These are phyloP conservation scores for Tragelaphus scriptus DNA, from an alignment of 2,113 vertebrate genomes.

Conservation along the genomic window DNA sequence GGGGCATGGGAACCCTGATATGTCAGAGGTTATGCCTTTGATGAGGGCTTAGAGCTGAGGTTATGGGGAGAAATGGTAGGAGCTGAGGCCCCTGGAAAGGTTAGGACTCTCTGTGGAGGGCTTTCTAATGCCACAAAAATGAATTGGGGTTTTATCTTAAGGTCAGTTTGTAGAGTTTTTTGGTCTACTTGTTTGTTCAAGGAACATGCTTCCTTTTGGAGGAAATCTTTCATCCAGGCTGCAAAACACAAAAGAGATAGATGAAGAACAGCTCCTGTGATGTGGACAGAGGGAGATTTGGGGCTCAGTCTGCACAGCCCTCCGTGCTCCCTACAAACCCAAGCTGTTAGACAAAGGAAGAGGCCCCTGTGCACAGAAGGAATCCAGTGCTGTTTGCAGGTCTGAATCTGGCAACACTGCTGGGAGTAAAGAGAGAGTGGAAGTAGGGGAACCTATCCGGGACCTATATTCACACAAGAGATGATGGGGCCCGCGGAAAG, in stretches of 20 bases:
- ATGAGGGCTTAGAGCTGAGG: background rate
- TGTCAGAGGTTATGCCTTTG: background rate
- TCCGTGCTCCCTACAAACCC: background rate
- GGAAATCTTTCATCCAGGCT: background rate
- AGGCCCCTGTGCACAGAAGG: background rate
- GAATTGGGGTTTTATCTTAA: background rate
- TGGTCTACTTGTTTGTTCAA: background rate
- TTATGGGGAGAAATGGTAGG: background rate
- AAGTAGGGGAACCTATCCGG: background rate
- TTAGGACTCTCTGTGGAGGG: rapidly evolving
- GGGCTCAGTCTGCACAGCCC: background rate
- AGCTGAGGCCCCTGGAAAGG: background rate
- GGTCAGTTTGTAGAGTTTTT: background rate
- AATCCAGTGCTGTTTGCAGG: rapidly evolving
- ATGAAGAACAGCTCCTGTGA: background rate
- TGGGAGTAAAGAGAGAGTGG: background rate
- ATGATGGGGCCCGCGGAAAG: background rate
- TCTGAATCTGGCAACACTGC: background rate
- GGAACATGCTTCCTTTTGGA: background rate
- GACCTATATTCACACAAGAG: background rate
- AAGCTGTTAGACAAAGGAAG: background rate
- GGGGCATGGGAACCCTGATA: rapidly evolving
- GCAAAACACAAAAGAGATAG: background rate
- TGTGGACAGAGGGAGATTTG: background rate
- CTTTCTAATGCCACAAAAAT: background rate